These are phyloP conservation scores for Chalcis sispes DNA, from an alignment of 2,888 invertebrate genomes.

Conservation along the genomic window DNA sequence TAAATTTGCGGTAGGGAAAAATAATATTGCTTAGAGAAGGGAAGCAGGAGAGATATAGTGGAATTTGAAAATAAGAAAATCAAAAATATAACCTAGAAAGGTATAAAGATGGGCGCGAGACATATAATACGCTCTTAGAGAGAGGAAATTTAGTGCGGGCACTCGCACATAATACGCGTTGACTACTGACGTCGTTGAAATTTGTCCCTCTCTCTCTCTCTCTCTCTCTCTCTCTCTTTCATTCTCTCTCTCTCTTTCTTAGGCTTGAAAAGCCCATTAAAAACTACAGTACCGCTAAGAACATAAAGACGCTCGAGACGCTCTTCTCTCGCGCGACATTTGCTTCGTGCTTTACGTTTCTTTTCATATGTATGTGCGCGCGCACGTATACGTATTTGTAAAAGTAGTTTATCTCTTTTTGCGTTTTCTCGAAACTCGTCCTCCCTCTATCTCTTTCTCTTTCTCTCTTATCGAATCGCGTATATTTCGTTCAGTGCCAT, in stretches of 20 bases:
- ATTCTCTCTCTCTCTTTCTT: conserved; percentile 9
- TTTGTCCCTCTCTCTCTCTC: neutral
- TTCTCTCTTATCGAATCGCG: conserved; percentile 1
- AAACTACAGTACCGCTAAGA: conserved; percentile 25
- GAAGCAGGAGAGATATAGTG: too few species aligned
- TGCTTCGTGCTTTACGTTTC: neutral
- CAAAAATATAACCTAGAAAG: neutral
- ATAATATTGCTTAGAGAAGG: too few species aligned
- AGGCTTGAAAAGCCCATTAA: conserved; percentile 33
- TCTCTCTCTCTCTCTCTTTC: too few species aligned
- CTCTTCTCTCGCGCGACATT: neutral
- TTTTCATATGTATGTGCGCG: too few species aligned
- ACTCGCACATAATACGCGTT: neutral
- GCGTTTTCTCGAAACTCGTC: neutral
- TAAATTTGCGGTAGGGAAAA: too few species aligned
- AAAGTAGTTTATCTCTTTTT: neutral
- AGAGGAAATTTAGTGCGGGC: conserved; percentile 1
- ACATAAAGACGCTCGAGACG: conserved; percentile 25
- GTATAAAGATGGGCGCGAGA: neutral
- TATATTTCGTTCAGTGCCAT: neutral
- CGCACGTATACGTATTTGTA: neutral
- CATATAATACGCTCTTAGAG: too few species aligned
- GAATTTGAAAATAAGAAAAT: neutral
- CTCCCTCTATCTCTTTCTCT: neutral
- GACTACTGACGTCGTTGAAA: too few species aligned